Conservation (phyloP, 2,888 invertebrate species). For the Ophion ellenae region DNA sequence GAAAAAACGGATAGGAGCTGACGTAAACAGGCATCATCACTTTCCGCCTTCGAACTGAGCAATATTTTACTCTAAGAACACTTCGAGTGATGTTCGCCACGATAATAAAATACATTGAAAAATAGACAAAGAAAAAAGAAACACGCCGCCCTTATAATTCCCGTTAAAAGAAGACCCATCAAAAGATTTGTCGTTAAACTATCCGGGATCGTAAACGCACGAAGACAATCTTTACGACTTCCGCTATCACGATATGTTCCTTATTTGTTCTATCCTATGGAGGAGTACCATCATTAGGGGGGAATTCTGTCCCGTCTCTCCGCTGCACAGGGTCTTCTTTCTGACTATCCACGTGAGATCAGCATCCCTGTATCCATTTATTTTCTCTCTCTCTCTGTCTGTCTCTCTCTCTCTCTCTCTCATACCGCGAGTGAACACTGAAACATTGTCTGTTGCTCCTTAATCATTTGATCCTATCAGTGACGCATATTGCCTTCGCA, state of each 20-base stretch:
- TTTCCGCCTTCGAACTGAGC: not conserved
- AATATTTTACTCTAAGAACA: not conserved
- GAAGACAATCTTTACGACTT: slow-evolving; percentile 38
- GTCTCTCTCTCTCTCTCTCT: not conserved
- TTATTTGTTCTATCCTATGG: slow-evolving; percentile 27
- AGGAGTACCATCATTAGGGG: slow-evolving; percentile 24
- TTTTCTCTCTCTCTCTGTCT: slow-evolving; percentile 18
- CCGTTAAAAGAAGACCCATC: slow-evolving; percentile 3
- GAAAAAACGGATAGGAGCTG: not conserved
- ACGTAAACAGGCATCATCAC: not conserved
- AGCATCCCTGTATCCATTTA: not conserved
- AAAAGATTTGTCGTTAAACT: slow-evolving; percentile 21
- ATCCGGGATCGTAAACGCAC: slow-evolving; percentile 20
- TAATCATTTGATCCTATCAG: not conserved
- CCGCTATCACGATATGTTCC: slow-evolving; percentile 16
- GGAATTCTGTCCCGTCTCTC: slow-evolving; percentile 4
- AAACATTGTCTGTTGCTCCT: slow-evolving; percentile 21
- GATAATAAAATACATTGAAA: not conserved
- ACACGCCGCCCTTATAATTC: slow-evolving; percentile 1
- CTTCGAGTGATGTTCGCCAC: not conserved
- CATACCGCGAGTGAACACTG: slow-evolving; percentile 20
- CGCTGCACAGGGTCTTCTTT: slow-evolving; percentile 11
- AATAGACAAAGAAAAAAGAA: not conserved
- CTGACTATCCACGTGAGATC: slow-evolving; percentile 41
- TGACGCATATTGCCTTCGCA: not conserved